Evolutionary conservation across 2,888 invertebrate species (phyloP).

Genomic region (Lasioglossum calceatum): DNA sequence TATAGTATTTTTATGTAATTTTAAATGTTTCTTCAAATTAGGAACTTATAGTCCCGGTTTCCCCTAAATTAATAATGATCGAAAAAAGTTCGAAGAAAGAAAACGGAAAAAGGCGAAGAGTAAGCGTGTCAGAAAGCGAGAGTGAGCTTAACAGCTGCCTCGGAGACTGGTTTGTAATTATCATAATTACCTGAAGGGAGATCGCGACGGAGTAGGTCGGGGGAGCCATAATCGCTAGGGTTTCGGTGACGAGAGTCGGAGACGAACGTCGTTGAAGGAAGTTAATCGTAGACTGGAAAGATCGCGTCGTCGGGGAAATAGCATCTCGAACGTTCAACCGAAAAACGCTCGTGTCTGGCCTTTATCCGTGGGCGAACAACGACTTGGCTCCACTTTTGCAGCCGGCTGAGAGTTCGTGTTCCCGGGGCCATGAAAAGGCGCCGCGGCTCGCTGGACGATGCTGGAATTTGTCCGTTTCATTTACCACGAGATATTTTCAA

Average conservation of each 20-base stretch:
- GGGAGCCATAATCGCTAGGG: background rate
- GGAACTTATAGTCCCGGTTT: background rate
- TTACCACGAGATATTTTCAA: conserved; percentile 75
- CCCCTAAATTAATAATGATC: background rate
- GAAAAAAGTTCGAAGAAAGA: background rate
- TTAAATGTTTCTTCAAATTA: background rate
- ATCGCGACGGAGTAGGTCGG: background rate
- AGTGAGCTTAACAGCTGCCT: background rate
- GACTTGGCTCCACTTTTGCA: conserved; percentile 46
- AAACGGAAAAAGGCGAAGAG: background rate
- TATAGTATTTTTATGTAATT: background rate
- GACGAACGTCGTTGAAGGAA: background rate
- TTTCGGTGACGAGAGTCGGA: background rate
- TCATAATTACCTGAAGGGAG: background rate
- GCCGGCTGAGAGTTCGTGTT: conserved; percentile 33
- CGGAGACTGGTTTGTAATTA: background rate
- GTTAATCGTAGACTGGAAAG: conserved; percentile 23
- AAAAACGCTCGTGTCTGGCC: conserved; percentile 51
- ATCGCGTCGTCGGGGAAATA: background rate
- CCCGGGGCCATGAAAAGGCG: conserved; percentile 47
- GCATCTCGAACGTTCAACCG: conserved; percentile 49
- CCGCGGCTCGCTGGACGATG: conserved; percentile 44
- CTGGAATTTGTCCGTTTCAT: conserved; percentile 76
- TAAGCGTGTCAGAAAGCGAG: background rate
- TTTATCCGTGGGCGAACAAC: conserved; percentile 66